Percentiles rank a stretch among this genome's conserved stretches.
phyloP scores from a whole-genome alignment of 2,888 invertebrate species.

The Pristionchus maxplancki region DNA sequence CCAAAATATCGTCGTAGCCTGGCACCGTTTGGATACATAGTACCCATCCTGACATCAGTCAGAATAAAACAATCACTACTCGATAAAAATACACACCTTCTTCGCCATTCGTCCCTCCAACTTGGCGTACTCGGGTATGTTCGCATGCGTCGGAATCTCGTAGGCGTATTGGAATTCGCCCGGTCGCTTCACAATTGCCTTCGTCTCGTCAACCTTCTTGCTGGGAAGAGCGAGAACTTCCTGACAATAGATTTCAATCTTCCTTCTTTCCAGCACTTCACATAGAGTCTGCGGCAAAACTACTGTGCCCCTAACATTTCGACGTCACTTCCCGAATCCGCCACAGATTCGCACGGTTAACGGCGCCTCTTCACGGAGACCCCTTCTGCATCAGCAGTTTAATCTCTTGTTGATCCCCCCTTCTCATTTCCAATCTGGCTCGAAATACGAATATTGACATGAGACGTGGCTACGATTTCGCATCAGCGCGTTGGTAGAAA shows the following conservation, averaged over 20 bases:
- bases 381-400: background rate
- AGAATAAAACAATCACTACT: too few species aligned
- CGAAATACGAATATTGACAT: background rate
- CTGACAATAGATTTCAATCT: background rate
- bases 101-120: conserved; percentile 62
- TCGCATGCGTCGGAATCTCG: conserved; percentile 53
- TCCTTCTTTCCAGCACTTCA: too few species aligned
- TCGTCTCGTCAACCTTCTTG: background rate
- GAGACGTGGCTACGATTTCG: background rate
- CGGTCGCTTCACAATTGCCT: background rate
- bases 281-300: too few species aligned
- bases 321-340: background rate
- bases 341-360: background rate
- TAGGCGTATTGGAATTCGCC: conserved; percentile 56
- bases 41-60: background rate
- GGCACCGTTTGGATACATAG: background rate
- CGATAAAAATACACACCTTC: conserved; percentile 53
- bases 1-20: background rate
- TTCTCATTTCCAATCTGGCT: background rate
- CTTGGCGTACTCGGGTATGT: conserved; percentile 57
- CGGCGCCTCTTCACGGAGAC: background rate
- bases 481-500: background rate
- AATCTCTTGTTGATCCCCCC: background rate
- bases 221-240: background rate
- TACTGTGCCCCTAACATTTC: background rate